These are phyloP conservation scores for Lophochroa leadbeateri DNA, from an alignment of 2,113 vertebrate genomes.

Conservation along the genomic window DNA sequence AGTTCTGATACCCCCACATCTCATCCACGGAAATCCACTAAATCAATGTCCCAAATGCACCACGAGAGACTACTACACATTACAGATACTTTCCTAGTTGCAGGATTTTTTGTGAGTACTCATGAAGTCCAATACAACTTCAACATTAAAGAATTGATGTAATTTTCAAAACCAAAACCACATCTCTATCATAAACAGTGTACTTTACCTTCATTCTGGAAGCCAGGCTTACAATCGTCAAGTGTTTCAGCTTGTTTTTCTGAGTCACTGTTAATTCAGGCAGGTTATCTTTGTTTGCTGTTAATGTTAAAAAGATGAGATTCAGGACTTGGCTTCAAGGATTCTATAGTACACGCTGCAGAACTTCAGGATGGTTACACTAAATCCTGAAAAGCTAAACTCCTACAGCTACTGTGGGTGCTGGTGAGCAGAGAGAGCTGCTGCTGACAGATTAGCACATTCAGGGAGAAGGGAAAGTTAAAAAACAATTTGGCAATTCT, in stretches of 20 bases:
- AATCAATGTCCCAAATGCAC: neutral
- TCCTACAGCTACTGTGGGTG: neutral
- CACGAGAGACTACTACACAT: neutral
- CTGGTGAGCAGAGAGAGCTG: neutral
- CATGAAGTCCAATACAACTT: neutral
- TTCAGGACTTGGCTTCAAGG: constrained; percentile 34
- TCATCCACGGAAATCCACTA: neutral
- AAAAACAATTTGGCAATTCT: neutral
- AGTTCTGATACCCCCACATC: neutral
- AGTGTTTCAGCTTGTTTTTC: constrained; percentile 86
- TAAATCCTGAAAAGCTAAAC: neutral
- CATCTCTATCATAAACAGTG: neutral
- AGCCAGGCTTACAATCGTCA: constrained; percentile 86
- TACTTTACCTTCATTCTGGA: constrained; percentile 82
- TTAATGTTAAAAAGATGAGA: constrained; percentile 42
- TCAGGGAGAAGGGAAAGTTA: neutral
- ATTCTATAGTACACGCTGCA: neutral
- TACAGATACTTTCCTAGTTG: neutral
- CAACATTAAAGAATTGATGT: neutral
- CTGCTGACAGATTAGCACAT: neutral
- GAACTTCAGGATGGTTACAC: neutral
- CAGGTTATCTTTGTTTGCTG: constrained; percentile 82
- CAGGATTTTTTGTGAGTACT: neutral
- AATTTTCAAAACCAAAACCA: neutral
- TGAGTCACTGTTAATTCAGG: constrained; percentile 81